phyloP scores from a whole-genome alignment of 2,888 invertebrate species.

The Polyommatus iphigenia region DNA sequence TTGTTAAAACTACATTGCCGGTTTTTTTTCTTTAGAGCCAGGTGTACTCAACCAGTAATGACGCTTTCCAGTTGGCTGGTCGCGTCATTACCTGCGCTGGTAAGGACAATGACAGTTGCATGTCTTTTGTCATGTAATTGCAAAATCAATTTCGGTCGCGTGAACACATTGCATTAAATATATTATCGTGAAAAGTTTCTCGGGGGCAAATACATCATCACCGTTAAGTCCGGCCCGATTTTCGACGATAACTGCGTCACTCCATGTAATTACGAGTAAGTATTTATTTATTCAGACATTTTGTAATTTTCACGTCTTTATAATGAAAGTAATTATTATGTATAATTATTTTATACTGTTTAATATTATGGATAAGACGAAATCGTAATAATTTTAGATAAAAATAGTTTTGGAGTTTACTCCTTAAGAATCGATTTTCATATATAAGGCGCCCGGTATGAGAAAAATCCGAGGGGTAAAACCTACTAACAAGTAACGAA shows the following conservation, averaged over 20 bases:
- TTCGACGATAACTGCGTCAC: too few species aligned
- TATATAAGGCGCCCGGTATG: too few species aligned
- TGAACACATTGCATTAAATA: background rate
- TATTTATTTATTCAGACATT: too few species aligned
- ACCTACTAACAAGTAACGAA: too few species aligned
- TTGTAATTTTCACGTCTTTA: background rate
- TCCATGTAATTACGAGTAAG: too few species aligned
- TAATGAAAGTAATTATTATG: background rate
- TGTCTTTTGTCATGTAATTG: constrained; percentile 24
- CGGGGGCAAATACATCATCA: too few species aligned
- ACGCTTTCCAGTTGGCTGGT: background rate
- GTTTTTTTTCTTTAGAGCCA: background rate
- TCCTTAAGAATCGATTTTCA: too few species aligned
- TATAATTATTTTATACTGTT: background rate
- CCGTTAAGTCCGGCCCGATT: too few species aligned
- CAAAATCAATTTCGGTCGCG: constrained; percentile 26
- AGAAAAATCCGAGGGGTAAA: too few species aligned
- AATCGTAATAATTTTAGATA: too few species aligned
- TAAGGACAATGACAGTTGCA: constrained; percentile 16
- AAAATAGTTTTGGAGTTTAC: too few species aligned
- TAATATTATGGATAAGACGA: background rate
- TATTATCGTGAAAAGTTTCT: background rate
- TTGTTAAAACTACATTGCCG: background rate
- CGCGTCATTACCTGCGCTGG: constrained; percentile 4
- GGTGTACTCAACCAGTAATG: constrained; percentile 24